Evolutionary conservation across 1,140 invertebrate genomes (phyloP), one percentile per base, ranked within the genome.

Genomic region (Diploscapter pachys): DNA sequence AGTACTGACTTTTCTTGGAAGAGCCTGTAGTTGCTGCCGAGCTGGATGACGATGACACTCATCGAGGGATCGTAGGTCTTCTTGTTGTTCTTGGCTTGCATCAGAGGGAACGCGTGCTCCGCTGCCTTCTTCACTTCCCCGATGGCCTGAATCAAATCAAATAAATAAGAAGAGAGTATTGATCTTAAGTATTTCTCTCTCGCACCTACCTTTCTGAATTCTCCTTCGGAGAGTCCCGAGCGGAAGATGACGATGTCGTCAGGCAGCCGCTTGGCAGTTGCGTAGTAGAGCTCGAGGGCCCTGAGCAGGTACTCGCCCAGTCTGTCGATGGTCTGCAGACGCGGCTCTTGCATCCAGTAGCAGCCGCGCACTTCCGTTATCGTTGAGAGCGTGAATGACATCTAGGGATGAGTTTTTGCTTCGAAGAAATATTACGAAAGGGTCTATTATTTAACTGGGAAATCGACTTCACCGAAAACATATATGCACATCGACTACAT

Each of bases 161-260:
- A 64, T 5, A n/a, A 64, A 5, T 13, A n/a, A 64, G 51, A 13
- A 64, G 31, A 5, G 57, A 59, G 8, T 9, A 59, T 59, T n/a
- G 57, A n/a, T n/a, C n/a, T n/a, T n/a, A n/a, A n/a, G n/a, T n/a
- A n/a, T n/a, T n/a, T n/a, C n/a, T 31, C 57, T 59, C 9, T 65
- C n/a, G 5, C 51, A 67, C 70, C 5, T 49, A 92, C 90, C 81
- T 90, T 86, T 2, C 87, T 80, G 83, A 94, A 94, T 79, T 94
- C 92, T 0, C 93, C 93, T 81, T 95, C 93, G 3, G 91, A 92
- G 0, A 95, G 93, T 3, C 93, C 93, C 83, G 94, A 93, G 5
- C 93, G 88, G 84, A 91, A 94, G 69, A 92, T 91, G 54, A 92
- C 86, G 65, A 93, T 90, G 61, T 86, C 86, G 0, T 86, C 77